A percentile compares a stretch with the other conserved stretches of the same genome.
These are phyloP conservation scores for Brachycybe producta DNA, from an alignment of 2,888 invertebrate species.

Conservation along the genomic window DNA sequence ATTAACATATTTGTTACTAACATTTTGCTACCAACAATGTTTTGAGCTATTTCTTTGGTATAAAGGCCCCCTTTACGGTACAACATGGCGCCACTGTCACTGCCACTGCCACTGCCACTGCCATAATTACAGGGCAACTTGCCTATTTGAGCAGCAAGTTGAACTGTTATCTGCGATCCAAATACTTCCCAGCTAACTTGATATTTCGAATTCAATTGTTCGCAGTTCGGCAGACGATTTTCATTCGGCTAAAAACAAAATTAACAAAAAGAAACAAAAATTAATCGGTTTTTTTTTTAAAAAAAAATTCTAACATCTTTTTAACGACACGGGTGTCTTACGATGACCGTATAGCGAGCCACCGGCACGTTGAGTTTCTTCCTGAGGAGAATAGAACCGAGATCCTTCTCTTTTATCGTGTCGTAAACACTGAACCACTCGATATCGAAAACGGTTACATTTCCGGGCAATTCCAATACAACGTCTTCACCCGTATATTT, in stretches of 20 bases:
- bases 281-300: neutral
- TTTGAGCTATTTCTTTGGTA: too few species aligned
- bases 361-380: conserved; percentile 76
- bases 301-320: neutral
- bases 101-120: too few species aligned
- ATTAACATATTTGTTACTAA: too few species aligned
- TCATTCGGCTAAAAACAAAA: conserved; percentile 28
- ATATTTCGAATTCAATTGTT: conserved; percentile 67
- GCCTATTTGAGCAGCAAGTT: conserved; percentile 62
- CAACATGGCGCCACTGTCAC: too few species aligned
- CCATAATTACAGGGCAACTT: too few species aligned
- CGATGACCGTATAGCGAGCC: conserved; percentile 48
- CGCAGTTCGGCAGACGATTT: conserved; percentile 62
- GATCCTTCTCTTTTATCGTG: conserved; percentile 50
- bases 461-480: conserved; percentile 62
- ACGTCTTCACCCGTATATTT: conserved; percentile 59
- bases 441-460: conserved; percentile 62
- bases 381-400: conserved; percentile 61
- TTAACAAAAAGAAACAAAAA: neutral
- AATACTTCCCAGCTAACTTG: conserved; percentile 84
- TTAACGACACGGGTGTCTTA: conserved; percentile 26
- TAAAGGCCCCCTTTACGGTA: too few species aligned
- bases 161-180: conserved; percentile 71
- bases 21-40: too few species aligned
- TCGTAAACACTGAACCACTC: conserved; percentile 76